A percentile compares a stretch with the other conserved stretches of the same genome.
phyloP scores from a whole-genome alignment of 2,888 invertebrate genomes.

The Cantharis nigra region DNA sequence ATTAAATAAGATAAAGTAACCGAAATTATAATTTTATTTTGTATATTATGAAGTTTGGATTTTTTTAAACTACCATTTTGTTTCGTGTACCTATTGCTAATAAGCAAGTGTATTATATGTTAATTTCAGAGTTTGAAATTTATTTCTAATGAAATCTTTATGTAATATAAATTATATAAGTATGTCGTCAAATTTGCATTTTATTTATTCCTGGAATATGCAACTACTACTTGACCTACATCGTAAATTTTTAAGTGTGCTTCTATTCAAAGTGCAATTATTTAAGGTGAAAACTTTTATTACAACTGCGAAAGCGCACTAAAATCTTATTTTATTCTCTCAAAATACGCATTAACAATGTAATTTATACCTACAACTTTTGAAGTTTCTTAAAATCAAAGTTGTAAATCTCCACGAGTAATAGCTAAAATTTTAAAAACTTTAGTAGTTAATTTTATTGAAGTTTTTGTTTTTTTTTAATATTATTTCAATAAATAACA shows the following conservation, averaged over 20 bases:
- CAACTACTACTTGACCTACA: too few species aligned
- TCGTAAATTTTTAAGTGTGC: background rate
- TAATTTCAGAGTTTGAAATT: background rate
- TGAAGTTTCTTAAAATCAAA: too few species aligned
- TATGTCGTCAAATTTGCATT: background rate
- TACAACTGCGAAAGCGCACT: too few species aligned
- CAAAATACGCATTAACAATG: too few species aligned
- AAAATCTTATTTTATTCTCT: background rate
- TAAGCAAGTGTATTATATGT: background rate
- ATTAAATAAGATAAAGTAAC: background rate
- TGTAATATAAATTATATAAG: background rate
- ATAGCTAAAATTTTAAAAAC: too few species aligned
- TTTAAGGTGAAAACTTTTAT: background rate
- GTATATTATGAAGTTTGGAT: background rate
- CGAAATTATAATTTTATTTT: background rate
- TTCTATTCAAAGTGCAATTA: background rate
- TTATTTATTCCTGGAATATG: background rate
- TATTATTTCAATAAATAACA: too few species aligned
- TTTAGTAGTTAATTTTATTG: too few species aligned
- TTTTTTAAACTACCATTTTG: background rate
- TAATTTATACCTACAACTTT: too few species aligned
- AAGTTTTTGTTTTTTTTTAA: too few species aligned
- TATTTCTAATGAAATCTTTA: background rate
- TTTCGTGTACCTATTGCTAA: background rate
- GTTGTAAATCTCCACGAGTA: too few species aligned